Percentiles rank a stretch among this genome's conserved stretches.
phyloP scores from a whole-genome alignment of 2,113 vertebrate species.

The Petroica traversi region DNA sequence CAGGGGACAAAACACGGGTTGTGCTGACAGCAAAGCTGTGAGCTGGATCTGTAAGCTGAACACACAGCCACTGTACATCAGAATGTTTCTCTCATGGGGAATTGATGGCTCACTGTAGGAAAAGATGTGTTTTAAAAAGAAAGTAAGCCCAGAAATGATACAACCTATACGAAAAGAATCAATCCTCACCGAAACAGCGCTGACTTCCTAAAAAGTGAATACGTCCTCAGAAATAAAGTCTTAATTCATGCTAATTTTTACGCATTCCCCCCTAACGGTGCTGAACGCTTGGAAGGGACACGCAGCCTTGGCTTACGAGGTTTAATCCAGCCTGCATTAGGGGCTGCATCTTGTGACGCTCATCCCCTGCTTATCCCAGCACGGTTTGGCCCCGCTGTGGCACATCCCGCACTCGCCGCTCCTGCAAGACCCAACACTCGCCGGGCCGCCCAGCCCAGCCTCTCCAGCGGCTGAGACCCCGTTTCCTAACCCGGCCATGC shows the following conservation, averaged over 20 bases:
- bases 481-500: neutral
- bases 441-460: neutral
- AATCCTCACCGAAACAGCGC: neutral
- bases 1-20: neutral
- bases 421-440: rapidly evolving
- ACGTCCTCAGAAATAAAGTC: neutral
- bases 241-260: neutral
- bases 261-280: neutral
- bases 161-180: neutral
- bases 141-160: neutral
- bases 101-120: rapidly evolving
- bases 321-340: neutral
- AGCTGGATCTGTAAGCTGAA: neutral
- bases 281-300: neutral
- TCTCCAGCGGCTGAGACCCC: neutral
- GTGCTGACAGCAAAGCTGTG: neutral
- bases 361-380: neutral
- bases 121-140: neutral
- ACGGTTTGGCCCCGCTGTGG: neutral
- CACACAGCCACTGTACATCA: rapidly evolving
- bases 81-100: neutral
- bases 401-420: neutral
- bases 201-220: neutral
- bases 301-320: rapidly evolving
- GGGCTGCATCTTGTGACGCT: neutral